Conservation (phyloP, 2,797 vertebrate genomes). For the Neosalanx taihuensis region DNA sequence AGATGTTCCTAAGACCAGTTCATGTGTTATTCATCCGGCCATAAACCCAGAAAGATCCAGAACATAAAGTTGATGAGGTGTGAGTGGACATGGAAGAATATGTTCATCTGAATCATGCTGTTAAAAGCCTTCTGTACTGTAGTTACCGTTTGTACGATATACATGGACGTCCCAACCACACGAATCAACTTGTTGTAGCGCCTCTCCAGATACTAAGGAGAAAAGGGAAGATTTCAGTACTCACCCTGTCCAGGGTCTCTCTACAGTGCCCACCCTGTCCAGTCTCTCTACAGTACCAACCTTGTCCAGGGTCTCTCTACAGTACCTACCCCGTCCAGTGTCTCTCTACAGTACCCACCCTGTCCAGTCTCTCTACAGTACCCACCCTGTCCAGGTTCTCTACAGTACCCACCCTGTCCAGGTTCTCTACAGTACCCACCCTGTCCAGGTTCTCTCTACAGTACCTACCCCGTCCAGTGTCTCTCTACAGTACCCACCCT, state of each 20-base stretch:
- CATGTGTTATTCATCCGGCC: background rate
- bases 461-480: too few species aligned
- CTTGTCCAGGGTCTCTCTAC: too few species aligned
- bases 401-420: too few species aligned
- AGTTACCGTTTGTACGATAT: constrained; percentile 76
- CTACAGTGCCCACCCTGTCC: too few species aligned
- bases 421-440: too few species aligned
- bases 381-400: too few species aligned
- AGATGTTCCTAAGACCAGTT: background rate
- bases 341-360: too few species aligned
- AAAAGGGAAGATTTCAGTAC: constrained; percentile 13
- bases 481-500: too few species aligned
- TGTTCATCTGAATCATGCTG: background rate
- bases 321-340: too few species aligned
- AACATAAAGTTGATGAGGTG: constrained; percentile 5
- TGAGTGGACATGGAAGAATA: background rate
- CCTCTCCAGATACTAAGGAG: constrained; percentile 75
- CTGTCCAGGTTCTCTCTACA: too few species aligned
- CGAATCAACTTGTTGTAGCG: constrained; percentile 72
- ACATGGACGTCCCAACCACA: constrained; percentile 77
- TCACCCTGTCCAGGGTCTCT: background rate
- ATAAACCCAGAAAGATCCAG: background rate
- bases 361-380: too few species aligned
- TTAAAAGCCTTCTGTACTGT: constrained; percentile 1
- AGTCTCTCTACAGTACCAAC: too few species aligned